Evolutionary conservation across 2,113 vertebrate species (phyloP), one percentile per base, ranked within the genome.

Genomic region (Brachyhypopomus gauderio): DNA sequence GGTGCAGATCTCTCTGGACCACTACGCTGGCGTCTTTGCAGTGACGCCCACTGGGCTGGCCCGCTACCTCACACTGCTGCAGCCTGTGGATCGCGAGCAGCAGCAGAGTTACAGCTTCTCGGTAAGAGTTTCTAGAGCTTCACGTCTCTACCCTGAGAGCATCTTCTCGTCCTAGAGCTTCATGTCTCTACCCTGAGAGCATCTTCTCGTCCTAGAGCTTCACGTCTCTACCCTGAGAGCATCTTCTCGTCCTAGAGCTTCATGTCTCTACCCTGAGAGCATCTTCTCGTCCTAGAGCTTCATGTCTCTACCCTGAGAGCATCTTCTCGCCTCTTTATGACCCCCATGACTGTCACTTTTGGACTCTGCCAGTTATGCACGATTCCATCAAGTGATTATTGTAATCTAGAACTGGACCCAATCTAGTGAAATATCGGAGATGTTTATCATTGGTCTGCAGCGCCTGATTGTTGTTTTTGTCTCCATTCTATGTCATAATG

Each of bases 51-150:
- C 90, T 41, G 97, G 98, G 78, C 95, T 98, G 85, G 93, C 89
- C 20, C 95, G 97, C 88, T 96, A 95, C 89, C 93, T 99, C 85
- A 99, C 95, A 5, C 90, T 99, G 81, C 92, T 96, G 83, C 95
- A 95, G 75, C 95, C 97, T 0, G 92, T 99, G 72, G 98, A 99
- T 92, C 94, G 97, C 84, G 98, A 99, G 87, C 90, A 91, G 3
- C 96, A 96, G 81, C 94, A 97, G 77, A 92, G 92, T 36, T 99
- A 98, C 74, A 94, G 91, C 8, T 98, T 99, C 83, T 95, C 90
- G 82, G 97, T 98, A 92, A 94, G 93, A 60, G 38, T 36, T 36
- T 48, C 45, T 48, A 9, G 45, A 11, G 19, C 3, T 8, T 14
- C 74, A 36, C 55, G n/a, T n/a, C n/a, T n/a, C n/a, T n/a, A n/a